These are phyloP conservation scores for Drosophila nannoptera DNA, from an alignment of 1,140 invertebrate genomes.

Conservation along the genomic window DNA sequence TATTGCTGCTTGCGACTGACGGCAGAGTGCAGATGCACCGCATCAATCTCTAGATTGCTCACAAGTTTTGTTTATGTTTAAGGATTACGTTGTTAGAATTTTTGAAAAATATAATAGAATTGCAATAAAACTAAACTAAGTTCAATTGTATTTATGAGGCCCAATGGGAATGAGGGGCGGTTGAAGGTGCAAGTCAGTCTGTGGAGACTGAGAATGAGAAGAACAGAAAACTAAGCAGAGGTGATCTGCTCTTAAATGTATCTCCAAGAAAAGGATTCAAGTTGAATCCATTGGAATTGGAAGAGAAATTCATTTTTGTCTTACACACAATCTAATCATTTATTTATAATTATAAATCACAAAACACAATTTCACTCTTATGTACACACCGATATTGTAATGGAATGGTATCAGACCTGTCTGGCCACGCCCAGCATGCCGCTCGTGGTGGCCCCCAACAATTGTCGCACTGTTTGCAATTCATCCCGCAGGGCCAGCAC, in stretches of 20 bases:
- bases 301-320: too few relatives aligned
- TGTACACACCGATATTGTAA: slow-evolving; percentile 12
- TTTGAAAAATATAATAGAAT: slow-evolving; percentile 4
- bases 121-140: slow-evolving; percentile 26
- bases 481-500: slow-evolving; percentile 89
- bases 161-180: too few relatives aligned
- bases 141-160: too few relatives aligned
- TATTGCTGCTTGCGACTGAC: slow-evolving; percentile 39
- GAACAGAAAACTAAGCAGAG: too few relatives aligned
- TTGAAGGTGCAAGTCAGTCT: background rate
- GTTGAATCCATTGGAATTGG: background rate
- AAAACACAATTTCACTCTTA: slow-evolving; percentile 37
- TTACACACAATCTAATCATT: slow-evolving; percentile 7
- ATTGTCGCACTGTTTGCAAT: slow-evolving; percentile 84
- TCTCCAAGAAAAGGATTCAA: too few relatives aligned
- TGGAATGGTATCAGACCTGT: slow-evolving; percentile 26
- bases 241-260: too few relatives aligned
- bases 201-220: too few relatives aligned
- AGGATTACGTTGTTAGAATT: slow-evolving; percentile 31
- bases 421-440: slow-evolving; percentile 59
- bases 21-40: slow-evolving; percentile 56
- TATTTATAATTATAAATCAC: slow-evolving; percentile 40
- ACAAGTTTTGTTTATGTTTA: slow-evolving; percentile 13
- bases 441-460: slow-evolving; percentile 76
- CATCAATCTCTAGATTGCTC: slow-evolving; percentile 52